A percentile compares a stretch with the other conserved stretches of the same genome.
Conservation (phyloP, 2,797 vertebrate species). For the Cossypha dichroa region DNA sequence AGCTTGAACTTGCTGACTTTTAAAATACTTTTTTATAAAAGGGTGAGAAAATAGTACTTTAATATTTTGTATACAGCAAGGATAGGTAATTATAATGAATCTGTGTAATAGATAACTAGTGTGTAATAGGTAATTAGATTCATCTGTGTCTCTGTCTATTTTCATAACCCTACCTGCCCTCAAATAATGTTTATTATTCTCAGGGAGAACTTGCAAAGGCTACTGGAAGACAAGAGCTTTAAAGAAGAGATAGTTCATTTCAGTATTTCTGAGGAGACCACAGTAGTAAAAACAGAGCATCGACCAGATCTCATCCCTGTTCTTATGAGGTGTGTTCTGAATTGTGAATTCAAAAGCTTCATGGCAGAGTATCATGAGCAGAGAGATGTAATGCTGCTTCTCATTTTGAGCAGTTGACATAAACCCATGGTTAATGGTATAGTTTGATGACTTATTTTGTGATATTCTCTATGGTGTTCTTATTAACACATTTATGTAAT, state of each 20-base stretch:
- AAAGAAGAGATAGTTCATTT: constrained; percentile 97
- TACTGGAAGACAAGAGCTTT: constrained; percentile 93
- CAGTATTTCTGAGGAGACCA: constrained; percentile 89
- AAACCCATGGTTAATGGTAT: not conserved
- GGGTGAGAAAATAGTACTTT: not conserved
- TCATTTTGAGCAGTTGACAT: not conserved
- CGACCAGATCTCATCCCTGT: constrained; percentile 87
- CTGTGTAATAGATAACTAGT: too few species aligned
- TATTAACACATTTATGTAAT: not conserved
- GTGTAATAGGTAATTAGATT: not conserved
- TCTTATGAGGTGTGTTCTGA: constrained; percentile 89
- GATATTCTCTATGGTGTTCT: not conserved
- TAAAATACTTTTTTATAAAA: not conserved
- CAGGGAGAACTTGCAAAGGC: constrained; percentile 91
- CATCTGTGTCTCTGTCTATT: not conserved
- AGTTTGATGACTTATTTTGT: not conserved
- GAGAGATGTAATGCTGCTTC: not conserved
- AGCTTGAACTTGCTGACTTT: not conserved
- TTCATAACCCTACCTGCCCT: not conserved
- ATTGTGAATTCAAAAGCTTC: not conserved
- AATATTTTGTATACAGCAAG: not conserved
- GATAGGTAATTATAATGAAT: not conserved
- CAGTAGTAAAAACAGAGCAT: constrained; percentile 85
- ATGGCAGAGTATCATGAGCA: not conserved
- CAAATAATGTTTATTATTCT: constrained; percentile 6